Base-by-base conservation (phyloP, 2,888 invertebrate species). In the Xestia ashworthii region DNA sequence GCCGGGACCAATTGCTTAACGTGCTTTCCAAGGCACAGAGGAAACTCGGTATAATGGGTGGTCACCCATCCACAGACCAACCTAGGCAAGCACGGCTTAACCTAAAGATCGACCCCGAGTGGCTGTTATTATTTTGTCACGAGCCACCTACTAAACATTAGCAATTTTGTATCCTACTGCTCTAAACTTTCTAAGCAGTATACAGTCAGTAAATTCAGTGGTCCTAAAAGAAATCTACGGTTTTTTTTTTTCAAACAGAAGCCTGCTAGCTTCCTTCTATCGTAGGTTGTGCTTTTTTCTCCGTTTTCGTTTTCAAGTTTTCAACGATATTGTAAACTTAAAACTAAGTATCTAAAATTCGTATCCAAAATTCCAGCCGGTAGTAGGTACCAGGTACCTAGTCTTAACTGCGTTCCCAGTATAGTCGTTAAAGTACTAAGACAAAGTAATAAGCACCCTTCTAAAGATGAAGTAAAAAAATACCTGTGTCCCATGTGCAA, bases 401-500 rank as follows among this genome's bases (percentile, higher is more conserved):
- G n/a, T 6, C 0, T 65, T 22, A 8, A 6, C 5, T 3, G 12
- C 22, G 22, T 41, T n/a, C n/a, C 64, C 38, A 16, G 16, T n/a
- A 8, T 14, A 64, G 64, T n/a, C 14, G 25, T 44, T 16, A 22
- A 16, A 50, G 32, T 32, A 67, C 22, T 25, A 5, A 60, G 19
- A 16, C 32, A 32, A 1, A 41, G 19, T 64, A 19, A 0, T 41
- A n/a, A 5, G 19, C 19, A 19, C 60, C 3, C 2, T 44, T 22
- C 6, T 44, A 32, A 48, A 48, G 32, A 32, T 32, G 3, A 32
- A 32, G 32, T 32, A 32, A 0, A 0, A 38, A 67, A 65, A 48
- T 89, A 94, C 93, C 93, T 93, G 89, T 71, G 75, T 83, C 82
- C 84, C 86, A 78, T 81, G 79, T 68, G 89, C 71, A 84, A 89